Percentiles rank a stretch among this genome's conserved stretches.
phyloP scores from a whole-genome alignment of 2,888 invertebrate genomes.

The Sarcophaga subvicina region DNA sequence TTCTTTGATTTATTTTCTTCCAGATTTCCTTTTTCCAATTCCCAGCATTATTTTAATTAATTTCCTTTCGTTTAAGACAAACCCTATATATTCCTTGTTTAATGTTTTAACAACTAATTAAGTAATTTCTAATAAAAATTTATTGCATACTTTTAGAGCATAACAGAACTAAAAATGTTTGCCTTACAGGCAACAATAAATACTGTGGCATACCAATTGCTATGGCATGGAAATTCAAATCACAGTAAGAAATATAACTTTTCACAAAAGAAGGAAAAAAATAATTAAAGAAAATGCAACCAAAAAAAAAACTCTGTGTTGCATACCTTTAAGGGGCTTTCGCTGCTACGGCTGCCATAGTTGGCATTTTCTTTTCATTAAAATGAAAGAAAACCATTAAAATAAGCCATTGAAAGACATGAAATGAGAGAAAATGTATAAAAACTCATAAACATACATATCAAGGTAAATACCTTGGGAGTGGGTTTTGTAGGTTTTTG shows the following conservation, averaged over 20 bases:
- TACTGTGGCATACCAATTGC: constrained; percentile 3
- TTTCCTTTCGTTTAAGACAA: too few species aligned
- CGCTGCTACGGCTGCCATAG: not conserved
- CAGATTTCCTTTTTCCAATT: too few species aligned
- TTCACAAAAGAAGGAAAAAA: constrained; percentile 2
- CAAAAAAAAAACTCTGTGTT: constrained; percentile 11
- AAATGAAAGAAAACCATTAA: constrained; percentile 47
- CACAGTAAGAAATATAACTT: constrained; percentile 8
- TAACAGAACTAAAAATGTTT: not conserved
- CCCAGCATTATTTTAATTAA: too few species aligned
- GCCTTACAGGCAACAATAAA: not conserved
- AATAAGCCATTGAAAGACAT: constrained; percentile 60
- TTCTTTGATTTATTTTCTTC: too few species aligned
- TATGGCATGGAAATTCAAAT: constrained; percentile 10
- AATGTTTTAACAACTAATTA: too few species aligned
- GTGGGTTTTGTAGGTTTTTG: not conserved
- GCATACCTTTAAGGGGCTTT: constrained; percentile 50
- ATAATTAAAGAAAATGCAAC: too few species aligned
- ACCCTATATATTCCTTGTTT: too few species aligned
- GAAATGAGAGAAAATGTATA: constrained; percentile 18
- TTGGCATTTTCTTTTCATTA: constrained; percentile 18
- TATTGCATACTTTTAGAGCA: not conserved
- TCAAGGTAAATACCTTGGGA: constrained; percentile 40
- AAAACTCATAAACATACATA: constrained; percentile 60
- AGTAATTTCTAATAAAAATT: not conserved